phyloP scores from a whole-genome alignment of 2,888 invertebrate species.

The Aleiodes testaceus region DNA sequence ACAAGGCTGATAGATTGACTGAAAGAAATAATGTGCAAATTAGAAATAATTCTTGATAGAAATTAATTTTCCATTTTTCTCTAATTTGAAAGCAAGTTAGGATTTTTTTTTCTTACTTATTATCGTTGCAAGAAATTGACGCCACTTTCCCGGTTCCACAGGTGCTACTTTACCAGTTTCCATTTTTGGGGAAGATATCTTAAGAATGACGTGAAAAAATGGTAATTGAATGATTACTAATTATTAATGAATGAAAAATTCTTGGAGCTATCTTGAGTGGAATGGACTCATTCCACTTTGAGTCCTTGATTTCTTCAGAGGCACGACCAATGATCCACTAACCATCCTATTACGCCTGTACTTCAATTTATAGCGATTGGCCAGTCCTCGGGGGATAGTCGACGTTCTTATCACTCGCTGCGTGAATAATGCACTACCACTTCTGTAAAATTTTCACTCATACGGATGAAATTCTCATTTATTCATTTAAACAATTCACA shows the following conservation, averaged over 20 bases:
- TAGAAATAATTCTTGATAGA: no score
- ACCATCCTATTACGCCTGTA: conserved; percentile 41
- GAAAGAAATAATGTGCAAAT: conserved; percentile 32
- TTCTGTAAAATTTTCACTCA: neutral
- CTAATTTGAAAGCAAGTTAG: neutral
- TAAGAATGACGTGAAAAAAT: conserved; percentile 3
- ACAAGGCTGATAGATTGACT: conserved; percentile 71
- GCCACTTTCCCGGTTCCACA: conserved; percentile 56
- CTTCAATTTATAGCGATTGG: conserved; percentile 60
- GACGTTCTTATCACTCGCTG: conserved; percentile 35
- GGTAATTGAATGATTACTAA: neutral
- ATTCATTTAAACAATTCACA: neutral
- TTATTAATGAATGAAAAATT: neutral
- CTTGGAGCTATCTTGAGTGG: neutral
- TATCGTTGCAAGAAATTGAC: conserved; percentile 58
- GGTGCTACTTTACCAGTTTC: conserved; percentile 40
- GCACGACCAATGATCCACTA: conserved; percentile 38
- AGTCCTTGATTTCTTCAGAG: conserved; percentile 42
- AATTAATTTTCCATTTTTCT: neutral
- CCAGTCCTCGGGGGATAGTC: conserved; percentile 43
- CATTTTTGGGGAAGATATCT: conserved; percentile 37
- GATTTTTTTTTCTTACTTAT: conserved; percentile 54
- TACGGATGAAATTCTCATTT: neutral
- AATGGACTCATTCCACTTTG: conserved; percentile 9
- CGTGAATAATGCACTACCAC: neutral